These are phyloP conservation scores for Lepeophtheirus salmonis DNA, from an alignment of 1,140 invertebrate species.

Conservation along the genomic window DNA sequence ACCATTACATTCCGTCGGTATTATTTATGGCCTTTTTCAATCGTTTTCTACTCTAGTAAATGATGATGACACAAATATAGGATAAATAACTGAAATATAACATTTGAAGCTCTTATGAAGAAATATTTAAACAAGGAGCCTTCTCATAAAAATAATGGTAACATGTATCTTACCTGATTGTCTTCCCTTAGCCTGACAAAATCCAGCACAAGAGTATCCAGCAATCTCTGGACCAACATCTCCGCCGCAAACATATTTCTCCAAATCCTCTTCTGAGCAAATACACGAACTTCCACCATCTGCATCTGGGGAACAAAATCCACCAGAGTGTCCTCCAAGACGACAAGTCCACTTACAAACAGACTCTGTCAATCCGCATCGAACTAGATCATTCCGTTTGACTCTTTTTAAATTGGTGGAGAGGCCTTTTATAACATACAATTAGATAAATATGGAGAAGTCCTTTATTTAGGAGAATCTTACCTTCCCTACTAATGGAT, in stretches of 20 bases:
- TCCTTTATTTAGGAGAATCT: no score
- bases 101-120: no score
- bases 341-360: not conserved
- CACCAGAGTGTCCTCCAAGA: not conserved
- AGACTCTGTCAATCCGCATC: not conserved
- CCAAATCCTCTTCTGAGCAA: not conserved
- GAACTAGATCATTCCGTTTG: not conserved
- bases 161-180: not conserved
- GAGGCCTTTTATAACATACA: no score
- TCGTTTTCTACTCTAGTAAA: no score
- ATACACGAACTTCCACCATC: not conserved
- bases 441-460: no score
- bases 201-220: not conserved
- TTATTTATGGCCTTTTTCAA: no score
- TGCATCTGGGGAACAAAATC: not conserved
- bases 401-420: not conserved
- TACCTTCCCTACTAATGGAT: no score
- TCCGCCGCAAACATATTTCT: not conserved
- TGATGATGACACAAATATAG: no score
- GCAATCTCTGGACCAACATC: not conserved
- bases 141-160: no score
- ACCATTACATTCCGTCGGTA: no score
- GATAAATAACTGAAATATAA: no score
- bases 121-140: no score
- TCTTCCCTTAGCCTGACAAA: not conserved